These are phyloP conservation scores for Microcebus tavaratra DNA, from an alignment of 2,113 vertebrate species.

Conservation along the genomic window DNA sequence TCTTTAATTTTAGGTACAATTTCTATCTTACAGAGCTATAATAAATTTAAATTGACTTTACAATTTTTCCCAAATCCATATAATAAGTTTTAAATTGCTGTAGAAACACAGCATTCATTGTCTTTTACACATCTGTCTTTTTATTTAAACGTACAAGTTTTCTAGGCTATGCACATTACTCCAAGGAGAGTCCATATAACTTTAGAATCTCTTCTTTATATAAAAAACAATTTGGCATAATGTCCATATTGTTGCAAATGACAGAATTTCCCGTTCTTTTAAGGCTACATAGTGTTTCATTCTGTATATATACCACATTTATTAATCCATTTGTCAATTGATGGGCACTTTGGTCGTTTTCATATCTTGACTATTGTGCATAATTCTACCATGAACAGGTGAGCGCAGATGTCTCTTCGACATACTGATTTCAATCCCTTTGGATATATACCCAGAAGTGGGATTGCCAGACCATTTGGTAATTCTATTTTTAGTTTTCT, in stretches of 20 bases:
- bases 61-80: not conserved
- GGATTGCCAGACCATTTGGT: not conserved
- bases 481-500: not conserved
- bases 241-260: not conserved
- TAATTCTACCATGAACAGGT: not conserved
- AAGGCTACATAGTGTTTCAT: not conserved
- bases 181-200: not conserved
- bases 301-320: not conserved
- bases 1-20: not conserved
- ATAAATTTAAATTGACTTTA: conserved; percentile 20
- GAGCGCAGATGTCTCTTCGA: not conserved
- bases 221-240: not conserved
- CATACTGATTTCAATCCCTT: not conserved
- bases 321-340: not conserved
- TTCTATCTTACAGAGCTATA: not conserved
- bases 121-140: not conserved
- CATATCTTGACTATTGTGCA: not conserved
- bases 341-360: not conserved
- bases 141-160: not conserved
- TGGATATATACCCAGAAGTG: not conserved
- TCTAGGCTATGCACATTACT: not conserved
- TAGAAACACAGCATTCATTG: not conserved
- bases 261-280: not conserved
- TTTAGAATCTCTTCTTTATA: not conserved
- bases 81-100: not conserved